phyloP scores from a whole-genome alignment of 2,888 invertebrate genomes.

The Antheraea assamensis region DNA sequence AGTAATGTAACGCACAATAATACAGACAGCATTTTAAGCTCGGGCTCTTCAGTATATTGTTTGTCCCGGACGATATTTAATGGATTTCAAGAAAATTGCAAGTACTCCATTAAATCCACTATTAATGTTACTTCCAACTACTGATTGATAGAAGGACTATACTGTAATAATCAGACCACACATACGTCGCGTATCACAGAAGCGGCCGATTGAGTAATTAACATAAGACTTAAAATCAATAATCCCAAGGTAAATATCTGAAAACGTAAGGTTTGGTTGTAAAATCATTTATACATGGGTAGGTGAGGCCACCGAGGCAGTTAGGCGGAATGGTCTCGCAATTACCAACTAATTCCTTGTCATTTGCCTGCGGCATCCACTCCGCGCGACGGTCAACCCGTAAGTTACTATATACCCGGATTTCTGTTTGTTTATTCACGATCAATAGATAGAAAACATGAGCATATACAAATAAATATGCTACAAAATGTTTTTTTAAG shows the following conservation, averaged over 20 bases:
- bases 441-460: neutral
- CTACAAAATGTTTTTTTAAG: no score
- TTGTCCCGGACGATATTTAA: no score
- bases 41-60: no score
- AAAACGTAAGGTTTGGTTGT: slow-evolving; percentile 53
- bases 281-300: slow-evolving; percentile 74
- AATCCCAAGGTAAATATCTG: slow-evolving; percentile 22
- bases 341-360: slow-evolving; percentile 80
- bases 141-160: neutral
- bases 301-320: slow-evolving; percentile 71
- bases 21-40: no score
- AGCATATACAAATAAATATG: neutral
- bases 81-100: no score
- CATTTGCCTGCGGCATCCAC: slow-evolving; percentile 75
- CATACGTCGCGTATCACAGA: neutral
- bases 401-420: slow-evolving; percentile 33
- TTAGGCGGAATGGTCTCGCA: slow-evolving; percentile 78
- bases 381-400: slow-evolving; percentile 59
- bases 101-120: no score
- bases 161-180: neutral
- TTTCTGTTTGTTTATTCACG: slow-evolving; percentile 34
- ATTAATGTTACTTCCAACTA: no score
- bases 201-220: neutral
- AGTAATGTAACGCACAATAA: no score
- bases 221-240: neutral